Base-by-base conservation (phyloP, 2,888 invertebrate genomes). In the Drosophila siamana region DNA sequence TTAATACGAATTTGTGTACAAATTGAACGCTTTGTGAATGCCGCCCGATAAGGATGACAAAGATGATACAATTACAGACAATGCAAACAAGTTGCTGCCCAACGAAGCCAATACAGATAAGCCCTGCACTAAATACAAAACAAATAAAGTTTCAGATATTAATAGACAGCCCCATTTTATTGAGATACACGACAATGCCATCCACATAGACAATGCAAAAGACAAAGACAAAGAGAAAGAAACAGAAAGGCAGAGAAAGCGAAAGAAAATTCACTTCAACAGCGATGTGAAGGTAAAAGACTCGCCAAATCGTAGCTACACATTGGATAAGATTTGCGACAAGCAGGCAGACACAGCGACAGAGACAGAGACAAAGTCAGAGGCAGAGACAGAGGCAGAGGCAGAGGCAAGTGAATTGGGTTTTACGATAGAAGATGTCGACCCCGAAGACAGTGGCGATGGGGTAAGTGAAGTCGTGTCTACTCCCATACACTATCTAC, bases 111-210 rank as follows among this genome's bases (percentile, higher is more conserved):
- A 72, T 41, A 55, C 64, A 48, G 86, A 82, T 76, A 69, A 65
- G 54, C 54, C 67, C 40, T 63, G 62, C 66, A 72, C 66, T 74
- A 86, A 68, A 69, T 51, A 61, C 56, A 88, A 83, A 69, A 76
- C 76, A 46, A 88, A 88, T 70, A 85, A 86, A 67, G 84, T 88
- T 62, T 63, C 84, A 57, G 86, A 85, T 76, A 71, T 76, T 51
- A 68, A 65, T 63, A 69, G 64, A 62, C 55, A 66, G 15, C 33
- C 67, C 4, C 44, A 54, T 33, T 40, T 36, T 22, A 60, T 46
- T 43, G 59, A 59, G 50, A 28, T 47, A 6, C 30, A 15, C 51
- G 55, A 72, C 3, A 33, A 54, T 26, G 52, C 47, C 13, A 15
- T 38, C 2, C 13, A 38, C 36, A 8, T 38, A 38, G 36, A 38